Percentiles rank a stretch among this genome's conserved stretches.
These are phyloP conservation scores for Pteruthius melanotis DNA, from an alignment of 2,113 vertebrate species.

Conservation along the genomic window DNA sequence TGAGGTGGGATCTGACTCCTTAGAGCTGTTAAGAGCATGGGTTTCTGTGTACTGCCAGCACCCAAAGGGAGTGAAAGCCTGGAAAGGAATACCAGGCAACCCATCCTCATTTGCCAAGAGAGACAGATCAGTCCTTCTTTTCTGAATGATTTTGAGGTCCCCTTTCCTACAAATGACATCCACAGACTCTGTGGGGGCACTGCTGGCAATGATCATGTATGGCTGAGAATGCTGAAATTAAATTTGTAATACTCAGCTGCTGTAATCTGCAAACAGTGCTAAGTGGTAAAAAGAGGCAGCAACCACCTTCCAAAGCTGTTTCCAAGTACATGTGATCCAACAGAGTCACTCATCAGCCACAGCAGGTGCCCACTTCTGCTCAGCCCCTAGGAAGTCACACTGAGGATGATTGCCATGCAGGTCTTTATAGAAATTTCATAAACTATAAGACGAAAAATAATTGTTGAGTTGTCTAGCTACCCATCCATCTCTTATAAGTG, in stretches of 20 bases:
- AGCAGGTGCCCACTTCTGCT: not conserved
- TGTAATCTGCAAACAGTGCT: not conserved
- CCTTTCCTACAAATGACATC: not conserved
- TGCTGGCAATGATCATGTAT: not conserved
- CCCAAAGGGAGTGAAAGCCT: not conserved
- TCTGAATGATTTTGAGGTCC: not conserved
- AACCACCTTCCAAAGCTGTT: not conserved
- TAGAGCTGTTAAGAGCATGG: not conserved
- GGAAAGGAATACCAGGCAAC: not conserved
- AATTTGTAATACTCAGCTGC: not conserved
- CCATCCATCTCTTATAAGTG: not conserved
- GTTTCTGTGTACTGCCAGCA: not conserved
- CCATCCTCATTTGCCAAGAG: not conserved
- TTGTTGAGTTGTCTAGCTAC: not conserved
- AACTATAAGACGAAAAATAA: not conserved
- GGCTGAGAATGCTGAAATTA: not conserved
- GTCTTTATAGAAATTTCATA: not conserved
- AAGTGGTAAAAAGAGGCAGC: not conserved
- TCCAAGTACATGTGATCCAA: accelerated
- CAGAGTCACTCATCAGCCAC: not conserved
- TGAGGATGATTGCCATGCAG: not conserved
- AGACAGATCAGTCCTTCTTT: not conserved
- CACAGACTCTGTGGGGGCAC: not conserved
- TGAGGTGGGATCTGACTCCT: not conserved
- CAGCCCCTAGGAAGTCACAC: not conserved